Percentiles rank a stretch among this genome's conserved stretches.
Evolutionary conservation across 1,140 invertebrate species (phyloP).

Genomic region (Theocolax elegans): DNA sequence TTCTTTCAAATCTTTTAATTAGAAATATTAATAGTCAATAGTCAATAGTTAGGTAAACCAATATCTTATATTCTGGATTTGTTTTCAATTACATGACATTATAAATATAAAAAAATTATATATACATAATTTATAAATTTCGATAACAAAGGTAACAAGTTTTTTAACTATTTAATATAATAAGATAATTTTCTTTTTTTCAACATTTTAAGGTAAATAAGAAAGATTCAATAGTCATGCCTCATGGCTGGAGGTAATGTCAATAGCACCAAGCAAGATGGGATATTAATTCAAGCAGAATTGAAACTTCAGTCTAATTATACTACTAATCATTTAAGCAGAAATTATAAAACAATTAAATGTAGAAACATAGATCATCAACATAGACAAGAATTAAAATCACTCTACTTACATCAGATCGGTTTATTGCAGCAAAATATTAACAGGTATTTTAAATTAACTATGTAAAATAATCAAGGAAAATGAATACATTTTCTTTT

Average conservation of each 20-base stretch:
- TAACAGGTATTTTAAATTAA: slow-evolving; percentile 51
- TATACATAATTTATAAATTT: no score
- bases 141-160: no score
- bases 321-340: slow-evolving; percentile 44
- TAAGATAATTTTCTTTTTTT: no score
- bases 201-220: slow-evolving; percentile 55
- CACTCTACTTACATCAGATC: slow-evolving; percentile 51
- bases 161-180: no score
- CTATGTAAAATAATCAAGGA: not conserved
- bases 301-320: slow-evolving; percentile 49
- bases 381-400: slow-evolving; percentile 48
- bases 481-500: slow-evolving; percentile 17
- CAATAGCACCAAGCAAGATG: slow-evolving; percentile 56
- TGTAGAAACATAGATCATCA: slow-evolving; percentile 54
- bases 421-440: slow-evolving; percentile 54
- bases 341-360: slow-evolving; percentile 42
- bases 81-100: no score
- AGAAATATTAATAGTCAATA: no score
- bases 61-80: no score
- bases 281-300: slow-evolving; percentile 57
- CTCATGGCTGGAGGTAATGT: slow-evolving; percentile 64
- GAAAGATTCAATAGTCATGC: slow-evolving; percentile 61
- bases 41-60: no score
- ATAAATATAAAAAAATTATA: no score
- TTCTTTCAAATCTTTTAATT: no score